phyloP scores from a whole-genome alignment of 2,797 vertebrate genomes.

The Phoeniculus purpureus region DNA sequence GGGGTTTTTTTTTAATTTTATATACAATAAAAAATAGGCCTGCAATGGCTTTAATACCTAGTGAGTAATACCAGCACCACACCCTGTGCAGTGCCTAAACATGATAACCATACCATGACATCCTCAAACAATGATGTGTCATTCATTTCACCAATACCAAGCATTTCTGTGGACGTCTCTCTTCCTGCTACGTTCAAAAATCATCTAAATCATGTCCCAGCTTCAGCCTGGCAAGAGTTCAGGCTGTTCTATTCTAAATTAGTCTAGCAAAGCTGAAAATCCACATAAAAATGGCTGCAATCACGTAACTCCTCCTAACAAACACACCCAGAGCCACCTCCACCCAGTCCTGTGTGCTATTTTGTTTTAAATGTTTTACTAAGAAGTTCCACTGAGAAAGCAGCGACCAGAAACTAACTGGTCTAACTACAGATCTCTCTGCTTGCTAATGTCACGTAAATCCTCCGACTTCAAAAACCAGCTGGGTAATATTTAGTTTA shows the following conservation, averaged over 20 bases:
- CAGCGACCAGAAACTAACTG: background rate
- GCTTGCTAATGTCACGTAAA: background rate
- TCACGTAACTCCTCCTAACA: background rate
- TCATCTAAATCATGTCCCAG: background rate
- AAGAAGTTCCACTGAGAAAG: slow-evolving; percentile 12
- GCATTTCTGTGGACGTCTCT: background rate
- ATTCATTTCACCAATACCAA: background rate
- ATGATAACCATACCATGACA: background rate
- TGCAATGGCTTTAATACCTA: background rate
- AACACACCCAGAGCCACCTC: slow-evolving; percentile 15
- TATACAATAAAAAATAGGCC: background rate
- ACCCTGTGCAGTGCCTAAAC: background rate
- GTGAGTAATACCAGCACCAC: slow-evolving; percentile 4
- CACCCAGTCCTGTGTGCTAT: background rate
- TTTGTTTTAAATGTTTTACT: background rate
- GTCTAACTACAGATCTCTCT: background rate
- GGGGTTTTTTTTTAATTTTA: background rate
- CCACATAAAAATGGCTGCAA: background rate
- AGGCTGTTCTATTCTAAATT: background rate
- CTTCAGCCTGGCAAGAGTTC: background rate
- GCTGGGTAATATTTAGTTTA: background rate
- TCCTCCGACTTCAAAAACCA: background rate
- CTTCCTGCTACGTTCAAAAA: background rate
- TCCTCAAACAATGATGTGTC: background rate
- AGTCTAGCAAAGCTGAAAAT: background rate